A percentile compares a stretch with the other conserved stretches of the same genome.
Evolutionary conservation across 2,797 vertebrate species (phyloP).

Genomic region (Trachurus trachurus): DNA sequence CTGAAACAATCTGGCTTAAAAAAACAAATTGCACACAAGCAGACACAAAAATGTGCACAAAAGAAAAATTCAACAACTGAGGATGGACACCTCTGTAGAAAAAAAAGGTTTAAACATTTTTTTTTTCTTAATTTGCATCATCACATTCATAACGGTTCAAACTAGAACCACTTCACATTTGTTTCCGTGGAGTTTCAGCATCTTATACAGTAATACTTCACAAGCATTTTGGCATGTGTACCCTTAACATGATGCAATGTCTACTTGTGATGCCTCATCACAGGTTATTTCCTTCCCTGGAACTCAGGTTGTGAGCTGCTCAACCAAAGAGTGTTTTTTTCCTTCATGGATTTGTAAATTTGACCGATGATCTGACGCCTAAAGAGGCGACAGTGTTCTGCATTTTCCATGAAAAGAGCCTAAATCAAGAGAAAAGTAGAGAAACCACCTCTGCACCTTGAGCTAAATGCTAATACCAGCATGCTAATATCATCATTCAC

Average conservation of each 20-base stretch:
- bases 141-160: not conserved
- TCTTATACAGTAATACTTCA: not conserved
- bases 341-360: not conserved
- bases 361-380: not conserved
- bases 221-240: not conserved
- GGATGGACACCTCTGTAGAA: no score
- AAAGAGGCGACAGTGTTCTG: not conserved
- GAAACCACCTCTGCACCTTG: not conserved
- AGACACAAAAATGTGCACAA: constrained; percentile 14
- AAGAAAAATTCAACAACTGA: constrained; percentile 24
- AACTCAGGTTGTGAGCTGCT: not conserved
- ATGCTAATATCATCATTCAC: not conserved
- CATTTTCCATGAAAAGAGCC: not conserved
- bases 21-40: constrained; percentile 13
- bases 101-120: no score
- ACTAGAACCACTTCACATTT: not conserved
- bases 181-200: not conserved
- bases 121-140: no score
- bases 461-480: not conserved
- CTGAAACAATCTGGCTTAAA: constrained; percentile 17
- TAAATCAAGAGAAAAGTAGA: not conserved
- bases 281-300: not conserved
- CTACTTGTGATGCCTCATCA: not conserved
- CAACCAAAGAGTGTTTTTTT: not conserved
- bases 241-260: not conserved